Base-by-base conservation (phyloP, 2,113 vertebrate species). In the Benitochromis conjunctus region DNA sequence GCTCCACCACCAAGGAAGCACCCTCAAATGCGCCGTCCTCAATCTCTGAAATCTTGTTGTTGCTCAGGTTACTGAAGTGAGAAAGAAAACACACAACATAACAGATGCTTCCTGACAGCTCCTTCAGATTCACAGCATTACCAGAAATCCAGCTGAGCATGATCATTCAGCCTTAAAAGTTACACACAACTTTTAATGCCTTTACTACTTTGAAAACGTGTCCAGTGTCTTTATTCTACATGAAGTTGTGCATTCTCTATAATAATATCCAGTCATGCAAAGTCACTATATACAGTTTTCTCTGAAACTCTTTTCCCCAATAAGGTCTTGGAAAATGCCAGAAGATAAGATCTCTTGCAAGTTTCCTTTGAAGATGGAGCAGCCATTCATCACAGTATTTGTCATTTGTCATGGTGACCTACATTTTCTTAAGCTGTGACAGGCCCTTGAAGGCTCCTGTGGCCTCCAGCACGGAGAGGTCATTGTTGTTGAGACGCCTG, bases 401-500 rank as follows among this genome's bases (percentile, higher is more conserved):
- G 60, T 18, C 2, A 43, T 55, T 41, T 84, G 7, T 38, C 9
- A 7, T 54, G 26, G 77, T 74, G 87, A 95, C 98, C 97, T 96
- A 99, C 99, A 99, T 99, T 96, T 99, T 99, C 95, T 97, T 99
- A 89, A 99, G 96, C 79, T 99, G 98, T 0, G 97, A 92, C 57
- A 99, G 97, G 77, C 97, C 98, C 94, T 98, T 98, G 95, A 99
- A 99, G 80, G 97, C 94, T 2, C 98, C 98, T 0, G 98, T 99
- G 90, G 98, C 97, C 93, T 99, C 99, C 91, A 99, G 95, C 83
- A 97, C 88, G 1, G 98, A 96, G 89, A 99, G 98, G 91, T 99
- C 99, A 13, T 99, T 99, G 96, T 99, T 99, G 96, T 97, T 98
- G 87, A 98, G 90, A 19, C 97, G 97, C 69, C 97, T 98, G 90